phyloP scores from a whole-genome alignment of 92 coral and sea anemone species.

The Phenganax stokvisi region DNA sequence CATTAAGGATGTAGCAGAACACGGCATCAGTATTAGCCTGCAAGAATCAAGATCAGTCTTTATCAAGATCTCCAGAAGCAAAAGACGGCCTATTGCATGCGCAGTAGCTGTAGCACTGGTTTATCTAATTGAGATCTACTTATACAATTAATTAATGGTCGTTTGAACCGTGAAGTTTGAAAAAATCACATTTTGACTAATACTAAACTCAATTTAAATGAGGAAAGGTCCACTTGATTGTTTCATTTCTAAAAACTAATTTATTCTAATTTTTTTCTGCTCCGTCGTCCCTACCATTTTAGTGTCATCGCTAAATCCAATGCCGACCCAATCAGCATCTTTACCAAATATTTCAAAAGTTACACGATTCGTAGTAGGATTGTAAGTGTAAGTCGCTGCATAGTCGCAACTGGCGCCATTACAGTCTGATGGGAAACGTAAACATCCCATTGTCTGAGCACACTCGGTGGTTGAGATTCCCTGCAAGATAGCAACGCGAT shows the following conservation, averaged over 20 bases:
- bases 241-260: neutral
- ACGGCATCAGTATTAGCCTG: constrained; percentile 14
- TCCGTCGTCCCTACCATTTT: neutral
- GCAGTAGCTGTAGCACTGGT: no score
- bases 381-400: neutral
- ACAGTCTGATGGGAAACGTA: constrained; percentile 13
- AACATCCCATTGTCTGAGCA: constrained; percentile 5
- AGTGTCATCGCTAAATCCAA: constrained; percentile 8
- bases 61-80: no score
- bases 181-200: neutral
- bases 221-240: no score
- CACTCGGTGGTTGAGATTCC: constrained; percentile 8
- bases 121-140: no score
- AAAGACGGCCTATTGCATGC: no score
- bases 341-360: constrained; percentile 75
- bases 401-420: neutral
- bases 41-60: neutral
- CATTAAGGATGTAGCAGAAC: constrained; percentile 4
- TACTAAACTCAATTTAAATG: neutral
- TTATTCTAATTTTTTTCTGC: neutral
- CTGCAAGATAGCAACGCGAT: neutral
- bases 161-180: no score
- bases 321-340: constrained; percentile 75
- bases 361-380: constrained; percentile 49
- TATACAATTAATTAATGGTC: no score